A percentile compares a stretch with the other conserved stretches of the same genome.
These are phyloP conservation scores for Thysanoteuthis rhombus DNA, from an alignment of 2,888 invertebrate species.

Conservation along the genomic window DNA sequence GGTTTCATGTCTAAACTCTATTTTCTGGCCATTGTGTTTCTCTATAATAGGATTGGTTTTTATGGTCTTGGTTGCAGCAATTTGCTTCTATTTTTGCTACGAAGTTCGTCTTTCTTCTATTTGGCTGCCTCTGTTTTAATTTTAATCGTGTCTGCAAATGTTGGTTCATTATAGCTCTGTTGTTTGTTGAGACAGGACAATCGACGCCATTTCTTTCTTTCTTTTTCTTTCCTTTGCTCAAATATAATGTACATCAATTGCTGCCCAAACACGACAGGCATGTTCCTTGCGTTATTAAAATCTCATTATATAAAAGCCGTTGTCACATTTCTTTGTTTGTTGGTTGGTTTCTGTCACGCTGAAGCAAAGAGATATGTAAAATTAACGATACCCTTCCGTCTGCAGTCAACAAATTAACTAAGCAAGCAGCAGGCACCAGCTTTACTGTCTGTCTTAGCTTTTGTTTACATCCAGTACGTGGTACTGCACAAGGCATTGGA, in stretches of 20 bases:
- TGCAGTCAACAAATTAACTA: no score
- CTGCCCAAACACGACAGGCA: neutral
- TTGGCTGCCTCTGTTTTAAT: neutral
- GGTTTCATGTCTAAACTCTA: neutral
- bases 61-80: neutral
- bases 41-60: neutral
- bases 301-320: no score
- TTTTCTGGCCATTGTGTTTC: neutral
- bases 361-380: no score
- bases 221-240: neutral
- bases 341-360: no score
- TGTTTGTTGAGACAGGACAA: neutral
- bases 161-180: neutral
- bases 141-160: neutral
- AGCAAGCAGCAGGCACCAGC: no score
- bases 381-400: no score
- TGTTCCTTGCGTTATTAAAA: no score
- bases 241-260: neutral
- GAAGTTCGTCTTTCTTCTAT: neutral
- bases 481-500: no score
- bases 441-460: no score
- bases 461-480: no score
- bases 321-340: no score
- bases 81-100: neutral
- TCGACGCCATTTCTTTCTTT: neutral